Evolutionary conservation across 2,888 invertebrate species (phyloP).

Genomic region (Acanthosepion pharaonis): DNA sequence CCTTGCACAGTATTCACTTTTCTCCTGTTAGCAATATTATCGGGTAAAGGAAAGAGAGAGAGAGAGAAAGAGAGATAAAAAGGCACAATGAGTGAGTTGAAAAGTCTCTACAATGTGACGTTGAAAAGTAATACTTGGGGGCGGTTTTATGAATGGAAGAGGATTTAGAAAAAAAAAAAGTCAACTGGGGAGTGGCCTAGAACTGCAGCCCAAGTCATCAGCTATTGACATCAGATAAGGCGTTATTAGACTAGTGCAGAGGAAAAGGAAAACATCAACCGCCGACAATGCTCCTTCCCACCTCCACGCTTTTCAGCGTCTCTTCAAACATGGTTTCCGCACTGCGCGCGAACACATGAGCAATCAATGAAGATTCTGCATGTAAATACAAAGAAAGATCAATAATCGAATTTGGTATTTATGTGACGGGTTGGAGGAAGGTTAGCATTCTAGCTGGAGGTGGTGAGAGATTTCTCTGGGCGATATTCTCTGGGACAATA

Average conservation of each 20-base stretch:
- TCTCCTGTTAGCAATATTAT: too few species aligned
- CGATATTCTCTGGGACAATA: neutral
- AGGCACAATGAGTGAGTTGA: too few species aligned
- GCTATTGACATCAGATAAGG: neutral
- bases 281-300: neutral
- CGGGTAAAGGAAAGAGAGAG: neutral
- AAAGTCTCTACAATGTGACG: neutral
- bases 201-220: neutral
- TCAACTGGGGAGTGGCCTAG: neutral
- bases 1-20: too few species aligned
- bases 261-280: too few species aligned
- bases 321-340: conserved; percentile 4
- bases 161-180: neutral
- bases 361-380: neutral
- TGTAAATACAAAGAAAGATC: neutral
- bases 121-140: neutral
- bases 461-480: neutral
- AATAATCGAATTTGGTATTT: neutral
- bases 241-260: neutral
- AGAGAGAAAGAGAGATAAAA: neutral
- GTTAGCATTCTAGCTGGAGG: too few species aligned
- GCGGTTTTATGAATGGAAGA: neutral
- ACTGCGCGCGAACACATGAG: neutral
- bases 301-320: neutral
- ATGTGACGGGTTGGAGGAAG: neutral